phyloP scores from a whole-genome alignment of 2,888 invertebrate species.

The Molorchus minor region DNA sequence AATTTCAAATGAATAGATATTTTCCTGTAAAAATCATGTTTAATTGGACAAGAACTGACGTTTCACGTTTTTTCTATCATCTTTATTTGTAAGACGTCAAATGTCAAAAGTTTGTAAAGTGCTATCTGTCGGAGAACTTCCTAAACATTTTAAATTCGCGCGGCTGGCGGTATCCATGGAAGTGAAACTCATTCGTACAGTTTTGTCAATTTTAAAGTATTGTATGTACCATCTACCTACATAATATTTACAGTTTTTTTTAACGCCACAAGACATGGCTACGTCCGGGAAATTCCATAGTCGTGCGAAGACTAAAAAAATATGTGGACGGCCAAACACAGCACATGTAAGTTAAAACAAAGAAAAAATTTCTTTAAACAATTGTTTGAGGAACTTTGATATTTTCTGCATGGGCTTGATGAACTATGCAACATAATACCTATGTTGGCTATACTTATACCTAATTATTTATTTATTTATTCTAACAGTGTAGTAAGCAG shows the following conservation, averaged over 20 bases:
- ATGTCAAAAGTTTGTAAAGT: background rate
- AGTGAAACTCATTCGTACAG: background rate
- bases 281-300: constrained; percentile 14
- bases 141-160: constrained; percentile 11
- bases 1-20: constrained; percentile 29
- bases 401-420: too few relatives aligned
- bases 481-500: too few relatives aligned
- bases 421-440: too few relatives aligned
- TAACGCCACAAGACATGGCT: background rate
- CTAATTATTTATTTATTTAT: too few relatives aligned
- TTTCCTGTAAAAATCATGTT: constrained; percentile 30
- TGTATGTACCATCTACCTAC: background rate
- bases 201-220: constrained; percentile 13
- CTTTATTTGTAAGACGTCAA: constrained; percentile 24
- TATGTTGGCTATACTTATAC: too few relatives aligned
- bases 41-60: constrained; percentile 37
- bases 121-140: background rate
- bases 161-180: constrained; percentile 19
- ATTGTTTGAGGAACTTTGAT: too few relatives aligned
- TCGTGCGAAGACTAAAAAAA: background rate
- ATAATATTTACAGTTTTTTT: background rate
- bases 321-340: constrained; percentile 4
- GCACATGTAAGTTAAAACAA: constrained; percentile 10
- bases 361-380: too few relatives aligned
- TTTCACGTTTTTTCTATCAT: constrained; percentile 42